These are phyloP conservation scores for Opisthograptis luteolata DNA, from an alignment of 2,888 invertebrate genomes.

Conservation along the genomic window DNA sequence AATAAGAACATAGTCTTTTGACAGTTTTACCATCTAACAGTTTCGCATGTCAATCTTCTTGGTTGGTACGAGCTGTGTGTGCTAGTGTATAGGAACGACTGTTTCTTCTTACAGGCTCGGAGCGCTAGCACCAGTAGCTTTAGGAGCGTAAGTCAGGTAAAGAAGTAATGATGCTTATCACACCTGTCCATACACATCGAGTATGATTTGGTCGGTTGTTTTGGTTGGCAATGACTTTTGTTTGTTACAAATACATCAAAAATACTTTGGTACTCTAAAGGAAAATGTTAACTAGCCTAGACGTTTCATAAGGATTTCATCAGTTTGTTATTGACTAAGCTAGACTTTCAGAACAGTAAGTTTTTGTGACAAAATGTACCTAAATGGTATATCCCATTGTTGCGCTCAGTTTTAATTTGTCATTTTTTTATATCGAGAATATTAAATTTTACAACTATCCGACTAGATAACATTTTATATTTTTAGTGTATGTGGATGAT, in stretches of 20 bases:
- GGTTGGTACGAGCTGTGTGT: conserved; percentile 71
- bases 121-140: conserved; percentile 95
- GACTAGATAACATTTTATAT: no score
- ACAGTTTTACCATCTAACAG: conserved; percentile 52
- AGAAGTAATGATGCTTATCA: conserved; percentile 66
- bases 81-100: conserved; percentile 82
- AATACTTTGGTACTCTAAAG: no score
- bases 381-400: no score
- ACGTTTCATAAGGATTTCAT: no score
- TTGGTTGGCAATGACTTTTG: conserved; percentile 66
- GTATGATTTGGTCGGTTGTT: conserved; percentile 59
- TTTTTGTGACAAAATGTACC: no score
- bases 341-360: no score
- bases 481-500: neutral
- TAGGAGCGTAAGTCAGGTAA: conserved; percentile 95
- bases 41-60: conserved; percentile 76
- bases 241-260: conserved; percentile 14
- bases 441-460: no score
- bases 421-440: no score
- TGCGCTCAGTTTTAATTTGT: no score
- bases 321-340: no score
- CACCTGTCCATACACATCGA: conserved; percentile 62
- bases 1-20: conserved; percentile 9
- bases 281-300: no score
- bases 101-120: conserved; percentile 91